phyloP scores from a whole-genome alignment of 1,140 invertebrate species.

The Batillaria attramentaria region DNA sequence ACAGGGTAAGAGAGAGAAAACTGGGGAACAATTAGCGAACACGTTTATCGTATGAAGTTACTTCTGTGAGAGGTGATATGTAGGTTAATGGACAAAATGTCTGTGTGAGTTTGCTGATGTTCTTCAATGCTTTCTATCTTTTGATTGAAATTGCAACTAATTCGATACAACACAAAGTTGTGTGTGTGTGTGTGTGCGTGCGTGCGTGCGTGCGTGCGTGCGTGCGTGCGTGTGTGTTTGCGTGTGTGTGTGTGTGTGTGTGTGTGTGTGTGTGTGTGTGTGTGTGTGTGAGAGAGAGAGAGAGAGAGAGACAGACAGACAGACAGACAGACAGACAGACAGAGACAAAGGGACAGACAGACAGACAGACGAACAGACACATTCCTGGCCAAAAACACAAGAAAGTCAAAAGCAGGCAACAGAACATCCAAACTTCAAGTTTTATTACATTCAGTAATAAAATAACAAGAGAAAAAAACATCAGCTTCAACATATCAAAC shows the following conservation, averaged over 20 bases:
- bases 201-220: slow-evolving; percentile 3
- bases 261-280: neutral
- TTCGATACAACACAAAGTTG: no score
- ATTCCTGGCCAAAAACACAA: neutral
- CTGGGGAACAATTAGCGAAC: no score
- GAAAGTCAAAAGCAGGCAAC: no score
- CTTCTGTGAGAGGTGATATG: no score
- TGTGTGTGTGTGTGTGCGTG: slow-evolving; percentile 16
- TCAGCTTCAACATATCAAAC: neutral
- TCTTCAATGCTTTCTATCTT: no score
- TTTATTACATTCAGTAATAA: neutral
- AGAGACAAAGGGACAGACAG: no score
- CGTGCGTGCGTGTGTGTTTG: slow-evolving; percentile 7
- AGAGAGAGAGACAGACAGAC: neutral
- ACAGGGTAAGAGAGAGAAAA: no score
- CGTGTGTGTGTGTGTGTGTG: slow-evolving; percentile 18
- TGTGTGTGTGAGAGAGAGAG: neutral
- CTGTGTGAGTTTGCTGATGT: no score
- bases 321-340: neutral
- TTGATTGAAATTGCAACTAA: no score
- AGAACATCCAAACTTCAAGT: no score
- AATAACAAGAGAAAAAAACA: neutral
- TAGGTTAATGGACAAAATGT: no score
- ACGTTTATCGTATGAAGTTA: no score
- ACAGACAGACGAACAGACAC: neutral